Evolutionary conservation across 2,113 vertebrate species (phyloP), one percentile per base, ranked within the genome.

Genomic region (Rhombomys opimus): DNA sequence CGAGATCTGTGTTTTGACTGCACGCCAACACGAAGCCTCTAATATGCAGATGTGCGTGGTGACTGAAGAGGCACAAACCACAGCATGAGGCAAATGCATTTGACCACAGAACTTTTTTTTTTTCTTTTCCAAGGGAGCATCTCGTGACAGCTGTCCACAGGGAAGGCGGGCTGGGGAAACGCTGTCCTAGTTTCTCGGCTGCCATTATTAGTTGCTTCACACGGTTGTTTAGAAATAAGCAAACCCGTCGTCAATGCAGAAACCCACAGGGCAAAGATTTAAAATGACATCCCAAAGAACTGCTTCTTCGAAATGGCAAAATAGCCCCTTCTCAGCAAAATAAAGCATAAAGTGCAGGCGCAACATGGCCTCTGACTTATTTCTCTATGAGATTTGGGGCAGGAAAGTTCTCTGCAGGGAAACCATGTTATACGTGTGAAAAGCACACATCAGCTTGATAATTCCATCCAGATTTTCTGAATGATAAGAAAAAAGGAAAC

Each of bases 161-260:
- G 89, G 82, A 91, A 87, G 52, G 52, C 59, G n/a, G 93, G 85
- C 94, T 94, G 89, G 67, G 67, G 93, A 95, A 91, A 86, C 50
- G 86, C 77, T 96, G 97, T 52, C 95, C 95, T 89, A 92, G 54
- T 97, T 97, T 95, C 94, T 95, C 41, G 90, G 94, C 92, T 88
- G 72, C 67, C 72, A 41, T 95, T 94, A 92, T 95, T 89, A 59
- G 63, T 88, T 73, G 65, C 92, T 94, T 95, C 91, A 80, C 76
- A 92, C 73, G 59, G 35, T 86, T 14, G 35, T 73, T 96, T 95
- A 90, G 91, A 96, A 95, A 89, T 54, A 89, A 91, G 76, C 86
- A 68, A 5, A 13, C 75, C 76, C 23, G 46, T 68, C 2, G 0
- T 82, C 30, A 38, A 20, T 67, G 81, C 35, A 88, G 82, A 91